phyloP scores from a whole-genome alignment of 1,140 invertebrate genomes.

The Paramacrobiotus metropolitanus region DNA sequence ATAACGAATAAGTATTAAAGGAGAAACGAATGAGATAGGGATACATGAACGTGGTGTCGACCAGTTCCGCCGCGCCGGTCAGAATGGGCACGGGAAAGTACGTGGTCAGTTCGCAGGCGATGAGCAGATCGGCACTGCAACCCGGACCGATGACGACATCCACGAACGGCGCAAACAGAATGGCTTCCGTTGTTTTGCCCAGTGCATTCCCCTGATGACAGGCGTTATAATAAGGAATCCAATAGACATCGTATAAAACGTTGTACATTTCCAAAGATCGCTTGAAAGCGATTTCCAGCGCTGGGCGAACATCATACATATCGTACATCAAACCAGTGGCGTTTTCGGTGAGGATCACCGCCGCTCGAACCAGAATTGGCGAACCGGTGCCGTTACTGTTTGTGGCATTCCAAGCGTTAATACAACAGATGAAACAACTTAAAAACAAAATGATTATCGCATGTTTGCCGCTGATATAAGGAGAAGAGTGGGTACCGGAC shows the following conservation, averaged over 20 bases:
- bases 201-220: neutral
- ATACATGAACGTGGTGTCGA: conserved; percentile 5
- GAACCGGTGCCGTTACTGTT: no score
- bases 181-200: neutral
- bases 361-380: neutral
- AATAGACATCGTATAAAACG: neutral
- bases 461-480: no score
- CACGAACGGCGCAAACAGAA: no score
- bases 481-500: no score
- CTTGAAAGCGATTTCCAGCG: neutral
- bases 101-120: neutral
- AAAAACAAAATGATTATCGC: no score
- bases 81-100: neutral
- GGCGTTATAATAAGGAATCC: neutral
- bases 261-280: neutral
- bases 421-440: no score
- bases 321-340: neutral
- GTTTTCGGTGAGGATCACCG: neutral
- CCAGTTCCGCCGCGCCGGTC: neutral
- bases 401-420: no score
- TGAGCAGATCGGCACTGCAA: neutral
- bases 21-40: neutral
- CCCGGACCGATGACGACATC: conserved; percentile 1
- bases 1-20: neutral
- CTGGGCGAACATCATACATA: neutral